phyloP scores from a whole-genome alignment of 2,888 invertebrate species.

The Cephus sareptanus region DNA sequence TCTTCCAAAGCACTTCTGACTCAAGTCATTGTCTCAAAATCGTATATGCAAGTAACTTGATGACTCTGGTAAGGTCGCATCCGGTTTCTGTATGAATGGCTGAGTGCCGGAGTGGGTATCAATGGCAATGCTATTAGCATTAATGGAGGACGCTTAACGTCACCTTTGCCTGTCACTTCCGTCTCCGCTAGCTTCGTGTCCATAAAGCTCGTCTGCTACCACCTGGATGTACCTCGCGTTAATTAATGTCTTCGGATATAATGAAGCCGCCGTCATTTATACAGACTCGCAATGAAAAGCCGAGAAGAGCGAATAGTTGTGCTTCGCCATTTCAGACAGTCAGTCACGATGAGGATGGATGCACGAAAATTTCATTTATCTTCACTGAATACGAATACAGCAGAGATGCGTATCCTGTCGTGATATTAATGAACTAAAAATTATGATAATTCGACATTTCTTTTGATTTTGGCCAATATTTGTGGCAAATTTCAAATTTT shows the following conservation, averaged over 20 bases:
- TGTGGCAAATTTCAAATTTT: not conserved
- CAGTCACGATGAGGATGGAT: not conserved
- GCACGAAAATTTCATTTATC: not conserved
- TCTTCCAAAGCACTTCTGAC: not conserved
- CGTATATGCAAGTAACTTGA: not conserved
- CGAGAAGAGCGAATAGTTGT: not conserved
- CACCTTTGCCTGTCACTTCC: constrained; percentile 1
- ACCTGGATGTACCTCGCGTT: not conserved
- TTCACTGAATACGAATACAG: not conserved
- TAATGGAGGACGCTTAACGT: constrained; percentile 34
- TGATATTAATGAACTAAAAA: not conserved
- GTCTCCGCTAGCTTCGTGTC: not conserved
- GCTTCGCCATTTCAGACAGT: not conserved
- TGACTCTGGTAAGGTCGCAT: not conserved
- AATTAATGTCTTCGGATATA: not conserved
- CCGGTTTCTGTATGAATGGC: not conserved
- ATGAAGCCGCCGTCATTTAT: not conserved
- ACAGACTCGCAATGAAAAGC: not conserved
- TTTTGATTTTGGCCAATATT: not conserved
- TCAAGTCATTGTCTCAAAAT: not conserved
- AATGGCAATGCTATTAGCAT: constrained; percentile 41
- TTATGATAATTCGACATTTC: not conserved
- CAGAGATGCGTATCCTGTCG: no score
- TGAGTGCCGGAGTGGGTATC: constrained; percentile 28
- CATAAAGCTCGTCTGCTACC: not conserved